Percentiles rank a stretch among this genome's conserved stretches.
phyloP scores from a whole-genome alignment of 2,888 invertebrate species.

The Axea sp. region DNA sequence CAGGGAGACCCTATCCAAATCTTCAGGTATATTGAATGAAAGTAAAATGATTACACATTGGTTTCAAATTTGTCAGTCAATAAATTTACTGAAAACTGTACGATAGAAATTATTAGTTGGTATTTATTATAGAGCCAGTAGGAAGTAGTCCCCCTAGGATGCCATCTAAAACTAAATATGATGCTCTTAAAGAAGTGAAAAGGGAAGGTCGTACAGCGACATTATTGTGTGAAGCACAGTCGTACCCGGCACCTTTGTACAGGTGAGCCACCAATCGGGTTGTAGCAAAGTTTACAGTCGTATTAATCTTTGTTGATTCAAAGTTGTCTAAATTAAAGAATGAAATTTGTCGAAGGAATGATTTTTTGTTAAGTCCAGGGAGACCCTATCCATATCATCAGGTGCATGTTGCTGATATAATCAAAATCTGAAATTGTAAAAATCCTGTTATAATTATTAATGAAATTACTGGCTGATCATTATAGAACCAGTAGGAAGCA shows the following conservation, averaged over 20 bases:
- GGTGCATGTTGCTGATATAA: slow-evolving; percentile 1
- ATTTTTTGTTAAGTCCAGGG: too few species aligned
- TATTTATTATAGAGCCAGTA: slow-evolving; percentile 81
- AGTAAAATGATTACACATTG: too few species aligned
- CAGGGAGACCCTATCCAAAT: slow-evolving; percentile 86
- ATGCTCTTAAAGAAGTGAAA: slow-evolving; percentile 72
- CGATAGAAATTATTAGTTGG: too few species aligned
- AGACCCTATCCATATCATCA: slow-evolving; percentile 84
- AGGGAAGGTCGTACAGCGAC: slow-evolving; percentile 68
- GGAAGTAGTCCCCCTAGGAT: slow-evolving; percentile 82
- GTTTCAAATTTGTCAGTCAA: too few species aligned
- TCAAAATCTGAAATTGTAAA: too few species aligned
- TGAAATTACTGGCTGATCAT: neutral
- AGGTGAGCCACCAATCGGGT: slow-evolving; percentile 69
- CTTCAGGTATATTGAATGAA: slow-evolving; percentile 77
- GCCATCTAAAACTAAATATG: slow-evolving; percentile 80
- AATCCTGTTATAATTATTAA: neutral
- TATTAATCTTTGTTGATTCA: too few species aligned
- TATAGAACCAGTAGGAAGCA: slow-evolving; percentile 82
- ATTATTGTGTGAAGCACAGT: slow-evolving; percentile 84
- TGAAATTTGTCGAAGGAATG: too few species aligned
- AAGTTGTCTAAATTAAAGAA: too few species aligned
- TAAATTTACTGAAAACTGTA: too few species aligned
- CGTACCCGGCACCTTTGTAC: slow-evolving; percentile 85
- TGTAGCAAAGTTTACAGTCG: too few species aligned